A percentile compares a stretch with the other conserved stretches of the same genome.
Evolutionary conservation across 1,140 invertebrate species (phyloP).

Genomic region (Mylabris phalerata): DNA sequence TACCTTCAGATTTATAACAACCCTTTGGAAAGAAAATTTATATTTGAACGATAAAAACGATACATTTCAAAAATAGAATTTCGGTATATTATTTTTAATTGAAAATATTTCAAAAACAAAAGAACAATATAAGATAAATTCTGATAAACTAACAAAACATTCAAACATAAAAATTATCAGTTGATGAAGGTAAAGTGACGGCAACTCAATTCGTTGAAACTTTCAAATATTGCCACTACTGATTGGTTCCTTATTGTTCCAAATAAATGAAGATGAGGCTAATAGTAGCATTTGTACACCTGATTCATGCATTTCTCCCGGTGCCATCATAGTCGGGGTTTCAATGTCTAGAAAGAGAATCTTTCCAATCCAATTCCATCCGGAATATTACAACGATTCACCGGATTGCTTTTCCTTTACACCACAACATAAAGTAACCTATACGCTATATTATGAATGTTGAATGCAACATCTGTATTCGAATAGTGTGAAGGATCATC

Average conservation of each 20-base stretch:
- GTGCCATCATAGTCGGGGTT: no score
- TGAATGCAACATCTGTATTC: slow-evolving; percentile 32
- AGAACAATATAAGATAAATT: not conserved
- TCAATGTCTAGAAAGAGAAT: slow-evolving; percentile 9
- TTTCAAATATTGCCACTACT: no score
- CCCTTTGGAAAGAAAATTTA: slow-evolving; percentile 16
- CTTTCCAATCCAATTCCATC: slow-evolving; percentile 37
- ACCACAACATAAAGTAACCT: slow-evolving; percentile 30
- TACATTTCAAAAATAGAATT: not conserved
- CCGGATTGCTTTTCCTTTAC: slow-evolving; percentile 34
- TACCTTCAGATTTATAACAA: slow-evolving; percentile 37
- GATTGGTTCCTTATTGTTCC: no score
- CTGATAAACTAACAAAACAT: no score
- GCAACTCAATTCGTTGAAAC: no score
- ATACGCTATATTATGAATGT: slow-evolving; percentile 28
- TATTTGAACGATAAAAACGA: no score
- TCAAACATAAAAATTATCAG: no score
- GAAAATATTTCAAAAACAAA: not conserved
- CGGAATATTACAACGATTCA: slow-evolving; percentile 38
- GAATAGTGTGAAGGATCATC: slow-evolving; percentile 5
- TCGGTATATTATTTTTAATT: not conserved
- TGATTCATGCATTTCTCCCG: slow-evolving; percentile 30
- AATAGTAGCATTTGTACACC: slow-evolving; percentile 28
- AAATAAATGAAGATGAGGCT: not conserved
- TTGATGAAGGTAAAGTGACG: no score